phyloP scores from a whole-genome alignment of 1,140 invertebrate species.

The Bombus terrestris region DNA sequence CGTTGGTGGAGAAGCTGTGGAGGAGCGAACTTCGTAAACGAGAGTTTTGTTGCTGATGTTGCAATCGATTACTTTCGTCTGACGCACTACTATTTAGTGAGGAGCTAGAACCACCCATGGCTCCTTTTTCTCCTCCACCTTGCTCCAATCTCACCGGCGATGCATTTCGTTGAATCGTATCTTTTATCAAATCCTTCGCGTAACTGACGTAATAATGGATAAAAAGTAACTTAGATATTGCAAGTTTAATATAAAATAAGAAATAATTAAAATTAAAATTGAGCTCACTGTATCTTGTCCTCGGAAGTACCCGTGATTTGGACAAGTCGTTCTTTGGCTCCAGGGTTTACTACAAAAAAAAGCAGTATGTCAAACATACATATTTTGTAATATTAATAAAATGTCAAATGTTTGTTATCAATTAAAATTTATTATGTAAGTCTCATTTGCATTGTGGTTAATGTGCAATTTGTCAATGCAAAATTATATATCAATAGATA shows the following conservation, averaged over 20 bases:
- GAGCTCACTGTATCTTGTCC: conserved; percentile 93
- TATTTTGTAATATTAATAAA: background rate
- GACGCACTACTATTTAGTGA: conserved; percentile 89
- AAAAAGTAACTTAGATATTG: background rate
- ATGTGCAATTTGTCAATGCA: conserved; percentile 20
- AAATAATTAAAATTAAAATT: background rate
- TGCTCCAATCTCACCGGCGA: conserved; percentile 91
- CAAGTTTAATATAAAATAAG: conserved; percentile 10
- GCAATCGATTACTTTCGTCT: conserved; percentile 85
- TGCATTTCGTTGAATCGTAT: conserved; percentile 95
- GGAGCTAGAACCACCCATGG: conserved; percentile 86
- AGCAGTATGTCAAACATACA: conserved; percentile 22
- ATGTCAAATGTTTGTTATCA: background rate
- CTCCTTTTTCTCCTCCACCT: conserved; percentile 83
- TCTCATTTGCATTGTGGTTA: conserved; percentile 42
- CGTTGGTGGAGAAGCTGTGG: conserved; percentile 92
- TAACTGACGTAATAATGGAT: conserved; percentile 84
- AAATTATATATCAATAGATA: conserved; percentile 25
- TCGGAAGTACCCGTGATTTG: conserved; percentile 96
- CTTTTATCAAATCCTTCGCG: conserved; percentile 95
- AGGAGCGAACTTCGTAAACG: conserved; percentile 83
- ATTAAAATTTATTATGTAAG: conserved; percentile 16
- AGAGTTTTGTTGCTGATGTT: conserved; percentile 76
- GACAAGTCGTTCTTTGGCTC: conserved; percentile 95
- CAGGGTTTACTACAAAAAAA: conserved; percentile 90